Base-by-base conservation (phyloP, 2,888 invertebrate genomes). In the Drosophila flavopinicola region DNA sequence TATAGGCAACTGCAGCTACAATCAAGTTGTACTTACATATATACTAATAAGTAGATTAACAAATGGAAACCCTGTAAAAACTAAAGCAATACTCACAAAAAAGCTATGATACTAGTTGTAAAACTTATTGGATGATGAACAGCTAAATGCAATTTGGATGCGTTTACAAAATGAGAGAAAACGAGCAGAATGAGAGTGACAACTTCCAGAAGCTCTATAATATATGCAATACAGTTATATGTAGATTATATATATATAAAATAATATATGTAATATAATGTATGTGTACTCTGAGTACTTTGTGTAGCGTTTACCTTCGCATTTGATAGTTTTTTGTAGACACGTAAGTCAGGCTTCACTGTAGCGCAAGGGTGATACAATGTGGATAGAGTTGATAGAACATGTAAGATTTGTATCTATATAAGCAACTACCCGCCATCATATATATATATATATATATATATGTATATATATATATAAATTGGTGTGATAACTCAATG, bases 51-150 rank as follows among this genome's bases (percentile, higher is more conserved):
- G 23, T 74, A 66, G 32, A 58, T 30, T 52, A 47, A 70, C 23
- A 33, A 54, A 56, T 9, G 56, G 65, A 85, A 60, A 76, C 83
- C 79, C 82, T 88, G 88, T 88, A 88, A 78, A 89, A 88, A 87
- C 75, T 57, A 70, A 88, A 86, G 85, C 85, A 88, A 88, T 87
- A 88, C 88, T 88, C 88, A 88, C 88, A 89, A 88, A 88, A 88
- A 89, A 88, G 89, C 88, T 88, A 88, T 88, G 88, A 88, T 88
- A 88, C 85, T 88, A 88, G 88, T 73, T 76, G 76, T 78, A 78
- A 85, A 77, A 73, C 66, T 32, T 59, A 58, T 70, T 48, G 38
- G 27, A 49, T 29, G 38, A 65, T 42, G 45, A 32, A 48, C 33
- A 58, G 52, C 23, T 54, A 54, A 68, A 54, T 64, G 68, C 54